Evolutionary conservation across 2,113 vertebrate species (phyloP).

Genomic region (Oceanites oceanicus): DNA sequence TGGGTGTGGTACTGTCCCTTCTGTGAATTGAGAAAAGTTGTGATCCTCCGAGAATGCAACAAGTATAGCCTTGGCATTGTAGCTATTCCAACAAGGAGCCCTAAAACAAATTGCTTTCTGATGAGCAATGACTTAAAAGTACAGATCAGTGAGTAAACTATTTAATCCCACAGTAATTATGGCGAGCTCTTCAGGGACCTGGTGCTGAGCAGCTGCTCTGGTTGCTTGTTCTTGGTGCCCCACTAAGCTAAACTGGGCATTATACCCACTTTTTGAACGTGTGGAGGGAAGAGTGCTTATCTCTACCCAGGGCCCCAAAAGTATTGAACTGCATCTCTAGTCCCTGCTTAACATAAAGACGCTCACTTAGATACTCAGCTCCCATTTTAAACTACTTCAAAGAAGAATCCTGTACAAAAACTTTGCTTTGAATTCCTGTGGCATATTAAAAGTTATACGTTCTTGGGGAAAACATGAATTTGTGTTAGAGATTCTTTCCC

Average conservation of each 20-base stretch:
- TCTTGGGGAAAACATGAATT: background rate
- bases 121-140: background rate
- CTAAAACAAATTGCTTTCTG: background rate
- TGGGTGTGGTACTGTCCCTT: background rate
- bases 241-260: background rate
- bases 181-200: background rate
- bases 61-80: background rate
- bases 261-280: background rate
- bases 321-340: background rate
- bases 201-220: background rate
- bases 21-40: background rate
- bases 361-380: background rate
- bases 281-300: background rate
- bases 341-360: background rate
- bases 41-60: background rate
- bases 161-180: background rate
- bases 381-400: background rate
- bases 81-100: background rate
- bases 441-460: background rate
- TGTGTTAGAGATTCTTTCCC: background rate
- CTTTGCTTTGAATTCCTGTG: background rate
- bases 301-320: background rate
- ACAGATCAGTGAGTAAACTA: background rate
- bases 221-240: background rate
- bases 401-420: background rate